These are phyloP conservation scores for Sinosuthora webbiana DNA, from an alignment of 2,113 vertebrate species.

Conservation along the genomic window DNA sequence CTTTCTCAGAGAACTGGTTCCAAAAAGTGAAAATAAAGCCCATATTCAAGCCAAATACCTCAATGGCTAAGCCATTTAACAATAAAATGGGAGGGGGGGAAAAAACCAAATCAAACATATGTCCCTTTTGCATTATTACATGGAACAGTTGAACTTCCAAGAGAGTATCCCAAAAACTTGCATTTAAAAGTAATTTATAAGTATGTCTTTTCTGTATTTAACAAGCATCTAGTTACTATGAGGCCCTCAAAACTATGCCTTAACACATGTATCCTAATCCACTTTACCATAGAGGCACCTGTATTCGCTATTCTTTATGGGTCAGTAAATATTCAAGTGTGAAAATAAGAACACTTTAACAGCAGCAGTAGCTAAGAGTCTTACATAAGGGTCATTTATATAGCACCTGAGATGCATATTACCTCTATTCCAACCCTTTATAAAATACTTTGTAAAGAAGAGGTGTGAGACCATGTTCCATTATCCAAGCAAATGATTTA, in stretches of 20 bases:
- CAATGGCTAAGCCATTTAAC: neutral
- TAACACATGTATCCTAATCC: rapidly evolving
- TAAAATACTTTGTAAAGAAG: neutral
- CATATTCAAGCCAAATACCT: neutral
- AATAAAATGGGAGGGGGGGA: rapidly evolving
- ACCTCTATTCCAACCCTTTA: neutral
- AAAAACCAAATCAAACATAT: neutral
- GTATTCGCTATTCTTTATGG: neutral
- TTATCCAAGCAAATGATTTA: neutral
- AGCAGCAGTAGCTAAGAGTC: neutral
- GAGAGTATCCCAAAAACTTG: neutral
- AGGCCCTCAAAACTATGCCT: neutral
- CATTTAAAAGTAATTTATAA: neutral
- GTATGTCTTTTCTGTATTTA: neutral
- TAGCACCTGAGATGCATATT: neutral
- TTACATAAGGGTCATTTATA: neutral
- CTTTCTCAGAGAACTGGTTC: neutral
- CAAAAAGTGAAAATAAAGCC: neutral
- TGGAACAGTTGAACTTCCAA: neutral
- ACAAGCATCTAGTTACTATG: neutral
- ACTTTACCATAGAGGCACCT: neutral
- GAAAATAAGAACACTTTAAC: neutral
- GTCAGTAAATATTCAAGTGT: neutral
- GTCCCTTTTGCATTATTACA: neutral
- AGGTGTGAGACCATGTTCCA: neutral